Conservation (phyloP, 2,888 invertebrate species). For the Caenorhabditis sp. region DNA sequence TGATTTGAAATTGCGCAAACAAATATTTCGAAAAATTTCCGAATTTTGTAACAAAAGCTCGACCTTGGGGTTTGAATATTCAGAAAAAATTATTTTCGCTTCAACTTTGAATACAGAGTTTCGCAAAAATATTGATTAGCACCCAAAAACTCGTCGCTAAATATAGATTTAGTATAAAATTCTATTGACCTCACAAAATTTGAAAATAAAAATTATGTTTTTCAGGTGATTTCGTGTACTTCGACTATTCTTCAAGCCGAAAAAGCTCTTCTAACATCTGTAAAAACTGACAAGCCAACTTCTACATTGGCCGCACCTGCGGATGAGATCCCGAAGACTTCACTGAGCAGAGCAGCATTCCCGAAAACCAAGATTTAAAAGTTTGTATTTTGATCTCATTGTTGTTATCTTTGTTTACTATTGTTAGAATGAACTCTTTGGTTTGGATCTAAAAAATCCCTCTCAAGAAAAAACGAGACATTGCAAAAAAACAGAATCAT, state of each 20-base stretch:
- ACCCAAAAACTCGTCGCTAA: too few relatives aligned
- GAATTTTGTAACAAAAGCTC: too few relatives aligned
- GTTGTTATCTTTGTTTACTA: background rate
- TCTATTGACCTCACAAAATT: too few relatives aligned
- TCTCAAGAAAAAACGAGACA: background rate
- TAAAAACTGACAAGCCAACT: slow-evolving; percentile 1
- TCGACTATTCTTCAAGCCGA: slow-evolving; percentile 49
- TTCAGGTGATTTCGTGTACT: slow-evolving; percentile 49
- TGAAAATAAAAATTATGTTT: too few relatives aligned
- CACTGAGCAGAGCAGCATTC: slow-evolving; percentile 15
- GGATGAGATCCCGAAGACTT: slow-evolving; percentile 21
- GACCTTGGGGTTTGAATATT: too few relatives aligned
- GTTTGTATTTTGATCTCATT: background rate
- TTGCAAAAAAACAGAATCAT: background rate
- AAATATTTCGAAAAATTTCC: too few relatives aligned
- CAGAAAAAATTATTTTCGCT: too few relatives aligned
- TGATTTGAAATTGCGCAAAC: too few relatives aligned
- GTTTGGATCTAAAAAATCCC: background rate
- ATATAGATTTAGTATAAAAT: too few relatives aligned
- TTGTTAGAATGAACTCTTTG: too few relatives aligned
- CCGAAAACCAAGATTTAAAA: background rate
- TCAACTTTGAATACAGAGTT: too few relatives aligned
- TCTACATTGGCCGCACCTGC: slow-evolving; percentile 14
- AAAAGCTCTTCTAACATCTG: slow-evolving; percentile 49
- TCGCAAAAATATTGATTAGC: too few relatives aligned